Percentiles rank a stretch among this genome's conserved stretches.
Evolutionary conservation across 1,140 invertebrate species (phyloP).

Genomic region (Drosophila arawakana): DNA sequence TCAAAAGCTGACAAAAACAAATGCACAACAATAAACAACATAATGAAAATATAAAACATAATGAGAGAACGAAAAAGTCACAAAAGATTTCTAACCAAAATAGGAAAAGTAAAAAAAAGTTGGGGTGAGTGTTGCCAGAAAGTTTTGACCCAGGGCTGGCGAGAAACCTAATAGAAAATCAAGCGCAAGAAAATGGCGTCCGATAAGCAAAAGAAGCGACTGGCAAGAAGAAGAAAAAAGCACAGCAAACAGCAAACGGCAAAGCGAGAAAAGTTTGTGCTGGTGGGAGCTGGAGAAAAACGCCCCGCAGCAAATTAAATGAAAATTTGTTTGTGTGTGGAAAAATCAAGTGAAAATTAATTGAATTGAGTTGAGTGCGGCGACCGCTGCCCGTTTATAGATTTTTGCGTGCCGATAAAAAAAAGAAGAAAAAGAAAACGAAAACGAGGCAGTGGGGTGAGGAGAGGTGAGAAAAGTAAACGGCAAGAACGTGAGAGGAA

Average conservation of each 20-base stretch:
- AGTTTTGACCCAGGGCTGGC: slow-evolving; percentile 44
- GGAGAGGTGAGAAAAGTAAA: background rate
- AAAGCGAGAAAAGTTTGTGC: background rate
- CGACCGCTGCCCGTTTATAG: slow-evolving; percentile 62
- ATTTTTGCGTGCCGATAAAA: slow-evolving; percentile 57
- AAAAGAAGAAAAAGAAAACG: slow-evolving; percentile 5
- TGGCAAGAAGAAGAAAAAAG: background rate
- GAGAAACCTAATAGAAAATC: slow-evolving; percentile 75
- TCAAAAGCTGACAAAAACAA: slow-evolving; percentile 13
- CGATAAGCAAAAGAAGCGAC: slow-evolving; percentile 53
- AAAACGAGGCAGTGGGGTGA: background rate
- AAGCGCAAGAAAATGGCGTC: slow-evolving; percentile 74
- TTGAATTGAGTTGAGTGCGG: slow-evolving; percentile 84
- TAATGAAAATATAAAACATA: slow-evolving; percentile 31
- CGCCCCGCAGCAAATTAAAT: slow-evolving; percentile 79
- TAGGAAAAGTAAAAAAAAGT: background rate
- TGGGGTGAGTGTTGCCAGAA: slow-evolving; percentile 1
- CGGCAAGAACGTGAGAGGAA: background rate
- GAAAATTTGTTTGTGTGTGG: slow-evolving; percentile 82
- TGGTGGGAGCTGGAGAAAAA: slow-evolving; percentile 16
- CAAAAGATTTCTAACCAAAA: slow-evolving; percentile 14
- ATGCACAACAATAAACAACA: slow-evolving; percentile 41
- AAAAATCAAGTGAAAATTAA: slow-evolving; percentile 84
- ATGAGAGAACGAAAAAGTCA: slow-evolving; percentile 31
- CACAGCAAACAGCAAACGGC: background rate